Evolutionary conservation across 2,797 vertebrate genomes (phyloP), one percentile per base, ranked within the genome.

Genomic region (Cephalopachus bancanus): DNA sequence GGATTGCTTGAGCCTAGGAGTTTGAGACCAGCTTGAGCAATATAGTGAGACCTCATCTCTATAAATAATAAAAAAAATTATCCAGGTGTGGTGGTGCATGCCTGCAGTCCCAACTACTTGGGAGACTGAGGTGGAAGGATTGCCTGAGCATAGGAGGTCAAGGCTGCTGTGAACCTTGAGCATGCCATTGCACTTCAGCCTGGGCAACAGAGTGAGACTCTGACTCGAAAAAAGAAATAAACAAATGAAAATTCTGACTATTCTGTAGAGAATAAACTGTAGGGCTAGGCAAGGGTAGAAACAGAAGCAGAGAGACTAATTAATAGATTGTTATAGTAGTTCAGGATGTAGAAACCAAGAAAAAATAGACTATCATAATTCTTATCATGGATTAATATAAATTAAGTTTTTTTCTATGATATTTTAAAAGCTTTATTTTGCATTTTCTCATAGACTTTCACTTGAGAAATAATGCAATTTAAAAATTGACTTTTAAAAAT

Each of bases 391-490:
- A 59, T 62, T 92, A 76, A 65, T 55, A 37, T 71, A 89, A 67
- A 80, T 78, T 78, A 53, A 10, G 71, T 96, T 94, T 95, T 79
- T 65, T 81, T 30, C 83, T 37, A 80, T 65, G 64, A 53, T 91
- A 44, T 72, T 90, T 91, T 57, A 51, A 83, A 95, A 93, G 17
- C 26, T 28, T 94, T 87, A 8, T 88, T 89, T 93, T 91, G 22
- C 14, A 49, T 91, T 44, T 88, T 95, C 72, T 16, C 64, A 67
- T 78, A 72, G 44, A 81, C 51, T 91, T 53, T 84, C 30, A 86
- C 26, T 80, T 88, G 33, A 95, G 72, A 93, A 89, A 69, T 49
- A 87, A 86, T 67, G 30, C 30, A 83, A 30, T 65, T 72, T 17
- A 85, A 74, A 59, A 91, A 57, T 65, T 72, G 17, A 19, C 24